Evolutionary conservation across 2,888 invertebrate genomes (phyloP).

Genomic region (Chrysodeixis includens): DNA sequence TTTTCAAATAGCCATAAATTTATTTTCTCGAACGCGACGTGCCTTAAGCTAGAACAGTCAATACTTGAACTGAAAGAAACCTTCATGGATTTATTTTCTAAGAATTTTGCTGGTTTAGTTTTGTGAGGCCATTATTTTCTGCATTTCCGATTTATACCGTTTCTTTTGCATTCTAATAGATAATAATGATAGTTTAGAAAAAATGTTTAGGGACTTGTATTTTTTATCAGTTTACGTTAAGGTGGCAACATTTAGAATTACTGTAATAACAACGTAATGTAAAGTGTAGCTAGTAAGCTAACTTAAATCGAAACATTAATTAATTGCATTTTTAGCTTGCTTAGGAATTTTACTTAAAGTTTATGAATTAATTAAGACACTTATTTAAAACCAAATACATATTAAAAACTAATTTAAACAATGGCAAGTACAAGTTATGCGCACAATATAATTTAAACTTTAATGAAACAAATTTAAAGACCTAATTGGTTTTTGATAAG

Average conservation of each 20-base stretch:
- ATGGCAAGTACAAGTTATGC: neutral
- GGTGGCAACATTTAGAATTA: too few species aligned
- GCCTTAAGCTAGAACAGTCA: slow-evolving; percentile 9
- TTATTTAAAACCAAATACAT: neutral
- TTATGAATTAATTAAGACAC: neutral
- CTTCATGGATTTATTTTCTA: neutral
- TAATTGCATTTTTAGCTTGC: neutral
- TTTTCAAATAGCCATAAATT: slow-evolving; percentile 1
- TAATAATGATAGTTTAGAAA: neutral
- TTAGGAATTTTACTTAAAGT: too few species aligned
- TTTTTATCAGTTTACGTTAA: too few species aligned
- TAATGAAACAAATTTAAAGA: slow-evolving; percentile 3
- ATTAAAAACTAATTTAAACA: neutral
- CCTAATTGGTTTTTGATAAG: slow-evolving; percentile 5
- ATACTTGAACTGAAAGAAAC: slow-evolving; percentile 4
- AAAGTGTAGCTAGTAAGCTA: too few species aligned
- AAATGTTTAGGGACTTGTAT: neutral
- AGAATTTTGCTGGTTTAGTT: neutral
- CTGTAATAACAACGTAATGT: too few species aligned
- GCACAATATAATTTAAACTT: slow-evolving; percentile 4
- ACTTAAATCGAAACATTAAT: neutral
- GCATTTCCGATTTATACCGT: neutral
- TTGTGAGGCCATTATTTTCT: neutral
- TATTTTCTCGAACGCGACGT: slow-evolving; percentile 13
- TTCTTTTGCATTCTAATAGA: neutral